A percentile compares a stretch with the other conserved stretches of the same genome.
Evolutionary conservation across 1,140 invertebrate genomes (phyloP).

Genomic region (Aradophagus sp.): DNA sequence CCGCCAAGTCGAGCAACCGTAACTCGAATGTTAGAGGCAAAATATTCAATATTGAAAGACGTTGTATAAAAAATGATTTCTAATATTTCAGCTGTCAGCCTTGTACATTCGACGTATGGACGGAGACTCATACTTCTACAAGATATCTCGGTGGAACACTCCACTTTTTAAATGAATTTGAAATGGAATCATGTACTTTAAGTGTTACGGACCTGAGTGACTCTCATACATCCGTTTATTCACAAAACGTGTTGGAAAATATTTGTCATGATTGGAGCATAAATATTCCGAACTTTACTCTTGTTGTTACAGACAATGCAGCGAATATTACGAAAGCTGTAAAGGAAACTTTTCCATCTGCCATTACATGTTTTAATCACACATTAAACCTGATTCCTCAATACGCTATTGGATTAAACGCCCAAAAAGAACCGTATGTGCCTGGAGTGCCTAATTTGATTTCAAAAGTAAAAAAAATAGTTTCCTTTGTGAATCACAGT

Average conservation of each 20-base stretch:
- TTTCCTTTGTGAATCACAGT: neutral
- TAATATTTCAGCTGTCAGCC: neutral
- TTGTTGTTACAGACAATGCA: conserved; percentile 17
- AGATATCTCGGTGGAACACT: conserved; percentile 17
- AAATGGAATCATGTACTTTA: conserved; percentile 12
- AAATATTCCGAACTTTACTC: neutral
- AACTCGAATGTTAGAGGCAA: conserved; percentile 1
- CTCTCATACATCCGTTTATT: conserved; percentile 15
- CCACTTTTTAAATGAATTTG: conserved; percentile 6
- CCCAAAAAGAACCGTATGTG: conserved; percentile 8
- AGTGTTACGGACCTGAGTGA: conserved; percentile 10
- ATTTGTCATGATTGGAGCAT: conserved; percentile 15
- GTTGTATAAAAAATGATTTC: neutral
- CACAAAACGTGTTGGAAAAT: neutral
- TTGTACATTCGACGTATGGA: conserved; percentile 18
- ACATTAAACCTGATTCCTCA: conserved; percentile 11
- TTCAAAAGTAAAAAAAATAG: conserved; percentile 22
- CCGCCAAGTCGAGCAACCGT: conserved; percentile 9
- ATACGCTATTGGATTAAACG: conserved; percentile 12
- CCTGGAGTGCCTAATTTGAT: conserved; percentile 16
- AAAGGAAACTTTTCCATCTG: conserved; percentile 5
- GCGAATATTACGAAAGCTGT: conserved; percentile 7
- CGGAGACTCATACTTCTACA: conserved; percentile 5
- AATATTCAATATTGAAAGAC: neutral
- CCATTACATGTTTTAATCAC: conserved; percentile 12